Percentiles rank a stretch among this genome's conserved stretches.
These are phyloP conservation scores for Dusona sp. DNA, from an alignment of 2,888 invertebrate genomes.

Conservation along the genomic window DNA sequence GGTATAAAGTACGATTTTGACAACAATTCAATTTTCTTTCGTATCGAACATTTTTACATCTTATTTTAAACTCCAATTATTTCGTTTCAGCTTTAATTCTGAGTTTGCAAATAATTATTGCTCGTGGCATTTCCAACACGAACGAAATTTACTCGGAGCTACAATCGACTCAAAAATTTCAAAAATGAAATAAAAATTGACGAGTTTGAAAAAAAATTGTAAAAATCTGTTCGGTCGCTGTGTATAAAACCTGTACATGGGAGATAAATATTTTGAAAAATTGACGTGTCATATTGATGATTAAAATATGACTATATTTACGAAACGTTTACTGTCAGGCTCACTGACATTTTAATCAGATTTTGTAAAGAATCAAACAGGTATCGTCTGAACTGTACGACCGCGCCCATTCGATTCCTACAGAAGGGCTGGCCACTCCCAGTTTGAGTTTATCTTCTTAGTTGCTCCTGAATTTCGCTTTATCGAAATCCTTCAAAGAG, in stretches of 20 bases:
- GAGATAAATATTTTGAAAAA: neutral
- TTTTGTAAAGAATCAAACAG: neutral
- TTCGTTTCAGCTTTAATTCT: neutral
- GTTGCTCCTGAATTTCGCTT: neutral
- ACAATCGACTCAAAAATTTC: too few species aligned
- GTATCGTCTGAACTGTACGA: neutral
- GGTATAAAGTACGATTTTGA: neutral
- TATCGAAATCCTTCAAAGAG: neutral
- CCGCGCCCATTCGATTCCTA: conserved; percentile 1
- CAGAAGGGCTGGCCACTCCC: neutral
- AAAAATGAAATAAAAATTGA: neutral
- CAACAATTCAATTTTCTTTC: neutral
- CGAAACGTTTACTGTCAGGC: neutral
- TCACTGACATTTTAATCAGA: conserved; percentile 1
- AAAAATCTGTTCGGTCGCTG: neutral
- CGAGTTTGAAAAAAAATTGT: neutral
- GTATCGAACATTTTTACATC: neutral
- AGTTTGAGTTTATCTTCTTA: neutral
- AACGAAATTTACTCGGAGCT: too few species aligned
- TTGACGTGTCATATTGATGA: neutral
- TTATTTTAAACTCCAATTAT: neutral
- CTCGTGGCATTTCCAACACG: too few species aligned
- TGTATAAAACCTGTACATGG: neutral
- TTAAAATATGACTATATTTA: neutral
- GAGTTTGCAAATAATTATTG: too few species aligned